A percentile compares a stretch with the other conserved stretches of the same genome.
Evolutionary conservation across 2,888 invertebrate species (phyloP).

Genomic region (Mactromeris polynyma): DNA sequence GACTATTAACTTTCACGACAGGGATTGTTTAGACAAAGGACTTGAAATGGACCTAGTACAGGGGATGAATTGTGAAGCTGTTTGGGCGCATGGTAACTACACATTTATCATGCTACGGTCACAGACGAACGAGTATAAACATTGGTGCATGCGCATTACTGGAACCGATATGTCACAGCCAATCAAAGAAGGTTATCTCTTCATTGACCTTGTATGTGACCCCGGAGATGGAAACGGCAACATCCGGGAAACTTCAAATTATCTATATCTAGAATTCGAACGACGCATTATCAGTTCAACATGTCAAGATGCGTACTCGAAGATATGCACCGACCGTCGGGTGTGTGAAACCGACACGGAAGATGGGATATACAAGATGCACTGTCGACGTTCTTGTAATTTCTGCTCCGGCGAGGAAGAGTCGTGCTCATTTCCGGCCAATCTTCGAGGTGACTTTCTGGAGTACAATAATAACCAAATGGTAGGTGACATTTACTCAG

Average conservation of each 20-base stretch:
- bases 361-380: conserved; percentile 29
- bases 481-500: conserved; percentile 24
- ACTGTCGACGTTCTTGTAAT: conserved; percentile 71
- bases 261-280: conserved; percentile 65
- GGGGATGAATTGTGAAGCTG: conserved; percentile 74
- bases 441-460: conserved; percentile 76
- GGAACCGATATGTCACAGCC: conserved; percentile 67
- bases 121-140: conserved; percentile 58
- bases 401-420: conserved; percentile 73
- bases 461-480: conserved; percentile 55
- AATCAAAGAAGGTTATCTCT: conserved; percentile 75
- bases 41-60: conserved; percentile 70
- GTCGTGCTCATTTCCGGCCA: conserved; percentile 76
- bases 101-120: conserved; percentile 76
- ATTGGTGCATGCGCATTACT: conserved; percentile 77
- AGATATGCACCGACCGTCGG: conserved; percentile 72
- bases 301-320: conserved; percentile 77
- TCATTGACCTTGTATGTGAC: conserved; percentile 80
- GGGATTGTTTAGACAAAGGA: conserved; percentile 71
- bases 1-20: conserved; percentile 77
- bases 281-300: conserved; percentile 68
- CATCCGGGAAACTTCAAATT: conserved; percentile 67
- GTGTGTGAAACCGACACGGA: conserved; percentile 70
- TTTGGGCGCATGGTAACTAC: conserved; percentile 75
- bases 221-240: conserved; percentile 68